phyloP scores from a whole-genome alignment of 2,888 invertebrate species.

The Ariolimax columbianus region DNA sequence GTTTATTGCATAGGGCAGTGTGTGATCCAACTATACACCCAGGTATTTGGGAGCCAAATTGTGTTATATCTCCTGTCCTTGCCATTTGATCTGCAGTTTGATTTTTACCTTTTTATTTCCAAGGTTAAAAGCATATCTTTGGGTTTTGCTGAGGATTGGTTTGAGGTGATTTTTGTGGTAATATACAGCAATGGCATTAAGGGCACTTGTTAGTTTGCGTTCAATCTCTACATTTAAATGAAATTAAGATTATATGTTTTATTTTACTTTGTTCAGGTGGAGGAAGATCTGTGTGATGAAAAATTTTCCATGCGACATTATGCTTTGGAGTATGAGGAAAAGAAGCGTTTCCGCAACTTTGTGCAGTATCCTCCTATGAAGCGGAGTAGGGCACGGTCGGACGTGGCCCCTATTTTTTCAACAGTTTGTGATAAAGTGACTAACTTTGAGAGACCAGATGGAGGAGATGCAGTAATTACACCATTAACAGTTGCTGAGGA shows the following conservation, averaged over 20 bases:
- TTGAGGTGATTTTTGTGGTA: too few species aligned
- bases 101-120: too few species aligned
- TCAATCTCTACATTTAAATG: too few species aligned
- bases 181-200: too few species aligned
- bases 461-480: conserved; percentile 33
- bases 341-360: conserved; percentile 80
- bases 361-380: conserved; percentile 67
- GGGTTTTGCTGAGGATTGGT: too few species aligned
- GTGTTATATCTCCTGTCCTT: too few species aligned
- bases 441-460: conserved; percentile 28
- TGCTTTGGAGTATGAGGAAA: conserved; percentile 88
- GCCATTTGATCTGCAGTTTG: too few species aligned
- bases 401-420: conserved; percentile 10
- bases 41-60: too few species aligned
- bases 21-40: too few species aligned
- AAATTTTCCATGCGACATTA: conserved; percentile 86
- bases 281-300: conserved; percentile 90
- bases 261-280: conserved; percentile 66
- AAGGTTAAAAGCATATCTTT: too few species aligned
- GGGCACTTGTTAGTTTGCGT: too few species aligned
- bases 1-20: too few species aligned
- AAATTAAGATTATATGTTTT: background rate
- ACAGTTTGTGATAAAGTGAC: background rate
- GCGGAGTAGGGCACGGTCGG: conserved; percentile 62
- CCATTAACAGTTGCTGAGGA: conserved; percentile 28